Conservation (phyloP, 2,888 invertebrate species). For the Odontothrips loti region DNA sequence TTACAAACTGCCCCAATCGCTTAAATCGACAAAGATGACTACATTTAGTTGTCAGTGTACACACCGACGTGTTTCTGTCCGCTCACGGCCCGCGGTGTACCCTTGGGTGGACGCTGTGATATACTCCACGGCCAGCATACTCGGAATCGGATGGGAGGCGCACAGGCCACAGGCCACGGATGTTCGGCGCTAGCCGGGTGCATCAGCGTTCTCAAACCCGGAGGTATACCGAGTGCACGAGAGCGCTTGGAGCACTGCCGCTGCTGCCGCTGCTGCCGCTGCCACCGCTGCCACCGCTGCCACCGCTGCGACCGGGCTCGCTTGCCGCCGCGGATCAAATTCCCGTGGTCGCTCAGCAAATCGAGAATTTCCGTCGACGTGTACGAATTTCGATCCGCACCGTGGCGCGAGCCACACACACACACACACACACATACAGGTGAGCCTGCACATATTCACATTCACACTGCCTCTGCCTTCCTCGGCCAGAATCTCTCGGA, state of each 20-base stretch:
- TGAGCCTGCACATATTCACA: neutral
- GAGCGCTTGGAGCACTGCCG: no score
- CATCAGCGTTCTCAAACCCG: neutral
- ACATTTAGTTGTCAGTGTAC: no score
- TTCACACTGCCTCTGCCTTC: no score
- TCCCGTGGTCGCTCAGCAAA: neutral
- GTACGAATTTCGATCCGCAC: neutral
- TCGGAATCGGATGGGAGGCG: neutral
- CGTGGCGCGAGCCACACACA: constrained; percentile 28
- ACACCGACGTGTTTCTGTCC: no score
- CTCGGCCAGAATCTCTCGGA: no score
- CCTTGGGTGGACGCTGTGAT: neutral
- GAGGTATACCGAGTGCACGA: neutral
- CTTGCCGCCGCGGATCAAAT: neutral
- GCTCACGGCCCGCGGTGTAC: no score
- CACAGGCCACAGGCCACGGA: neutral
- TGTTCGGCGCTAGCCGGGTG: neutral
- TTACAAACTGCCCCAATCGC: no score
- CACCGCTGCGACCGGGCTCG: neutral
- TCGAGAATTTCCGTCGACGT: neutral
- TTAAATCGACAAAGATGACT: no score
- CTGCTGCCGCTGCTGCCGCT: neutral
- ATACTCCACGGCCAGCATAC: neutral
- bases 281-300: neutral
- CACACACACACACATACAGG: constrained; percentile 29